Evolutionary conservation across 2,113 vertebrate species (phyloP).

Genomic region (Chionodraco myersi): DNA sequence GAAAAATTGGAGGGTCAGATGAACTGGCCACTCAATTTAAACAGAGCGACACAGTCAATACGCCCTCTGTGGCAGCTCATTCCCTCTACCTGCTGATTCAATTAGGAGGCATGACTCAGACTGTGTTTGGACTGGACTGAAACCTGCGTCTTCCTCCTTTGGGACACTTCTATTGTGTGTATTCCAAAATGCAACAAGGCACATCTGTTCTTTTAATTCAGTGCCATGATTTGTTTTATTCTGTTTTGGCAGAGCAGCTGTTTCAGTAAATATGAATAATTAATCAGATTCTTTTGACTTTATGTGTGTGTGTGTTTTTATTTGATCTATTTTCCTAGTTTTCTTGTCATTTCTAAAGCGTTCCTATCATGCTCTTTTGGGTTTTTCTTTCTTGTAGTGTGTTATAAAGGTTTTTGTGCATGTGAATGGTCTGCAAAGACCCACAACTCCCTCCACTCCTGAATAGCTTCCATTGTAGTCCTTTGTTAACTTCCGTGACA

Average conservation of each 20-base stretch:
- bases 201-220: conserved; percentile 12
- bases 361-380: too few relatives aligned
- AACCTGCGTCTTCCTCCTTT: background rate
- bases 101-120: conserved; percentile 61
- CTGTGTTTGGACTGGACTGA: conserved; percentile 49
- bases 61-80: conserved; percentile 45
- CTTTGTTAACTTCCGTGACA: too few relatives aligned
- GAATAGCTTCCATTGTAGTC: too few relatives aligned
- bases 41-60: conserved; percentile 43
- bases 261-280: background rate
- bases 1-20: conserved; percentile 27
- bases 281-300: background rate
- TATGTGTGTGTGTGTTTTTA: background rate
- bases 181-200: background rate
- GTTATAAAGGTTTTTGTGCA: too few relatives aligned
- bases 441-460: too few relatives aligned
- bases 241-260: background rate
- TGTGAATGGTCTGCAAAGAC: too few relatives aligned
- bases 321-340: background rate
- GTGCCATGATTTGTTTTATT: conserved; percentile 16
- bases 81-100: conserved; percentile 64
- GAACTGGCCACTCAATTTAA: conserved; percentile 53
- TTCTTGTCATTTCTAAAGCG: background rate
- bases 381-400: too few relatives aligned
- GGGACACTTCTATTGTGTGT: background rate